A percentile compares a stretch with the other conserved stretches of the same genome.
These are phyloP conservation scores for Scolopax mira DNA, from an alignment of 2,113 vertebrate species.

Conservation along the genomic window DNA sequence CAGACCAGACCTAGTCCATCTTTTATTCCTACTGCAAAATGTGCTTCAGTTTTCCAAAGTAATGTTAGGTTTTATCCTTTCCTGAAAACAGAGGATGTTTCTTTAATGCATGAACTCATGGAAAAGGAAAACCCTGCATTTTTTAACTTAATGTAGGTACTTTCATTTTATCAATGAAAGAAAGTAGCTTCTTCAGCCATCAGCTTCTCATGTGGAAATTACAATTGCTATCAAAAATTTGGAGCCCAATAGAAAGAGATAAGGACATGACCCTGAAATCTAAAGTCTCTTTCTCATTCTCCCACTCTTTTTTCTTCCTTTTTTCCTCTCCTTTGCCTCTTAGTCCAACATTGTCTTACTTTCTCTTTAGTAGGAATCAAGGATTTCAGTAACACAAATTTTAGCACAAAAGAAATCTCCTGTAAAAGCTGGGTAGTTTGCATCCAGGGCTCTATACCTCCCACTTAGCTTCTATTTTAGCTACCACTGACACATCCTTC, in stretches of 20 bases:
- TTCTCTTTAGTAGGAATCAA: background rate
- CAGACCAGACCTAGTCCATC: background rate
- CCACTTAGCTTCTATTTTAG: background rate
- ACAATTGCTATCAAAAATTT: background rate
- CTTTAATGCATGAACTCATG: background rate
- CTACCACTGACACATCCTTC: background rate
- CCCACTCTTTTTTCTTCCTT: background rate
- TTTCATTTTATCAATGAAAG: background rate
- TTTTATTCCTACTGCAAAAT: background rate
- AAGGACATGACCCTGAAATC: background rate
- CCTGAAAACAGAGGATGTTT: background rate
- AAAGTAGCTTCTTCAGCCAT: background rate
- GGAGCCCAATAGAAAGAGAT: background rate
- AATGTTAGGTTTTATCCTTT: background rate
- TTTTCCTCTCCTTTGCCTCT: background rate
- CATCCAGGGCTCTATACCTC: background rate
- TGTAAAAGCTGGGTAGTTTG: background rate
- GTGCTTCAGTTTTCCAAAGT: background rate
- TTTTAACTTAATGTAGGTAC: background rate
- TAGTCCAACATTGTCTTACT: background rate
- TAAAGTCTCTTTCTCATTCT: background rate
- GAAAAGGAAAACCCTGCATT: background rate
- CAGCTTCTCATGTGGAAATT: constrained; percentile 11
- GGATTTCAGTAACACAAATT: background rate
- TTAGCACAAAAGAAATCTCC: background rate